These are phyloP conservation scores for Alethe diademata DNA, from an alignment of 2,113 vertebrate species.

Conservation along the genomic window DNA sequence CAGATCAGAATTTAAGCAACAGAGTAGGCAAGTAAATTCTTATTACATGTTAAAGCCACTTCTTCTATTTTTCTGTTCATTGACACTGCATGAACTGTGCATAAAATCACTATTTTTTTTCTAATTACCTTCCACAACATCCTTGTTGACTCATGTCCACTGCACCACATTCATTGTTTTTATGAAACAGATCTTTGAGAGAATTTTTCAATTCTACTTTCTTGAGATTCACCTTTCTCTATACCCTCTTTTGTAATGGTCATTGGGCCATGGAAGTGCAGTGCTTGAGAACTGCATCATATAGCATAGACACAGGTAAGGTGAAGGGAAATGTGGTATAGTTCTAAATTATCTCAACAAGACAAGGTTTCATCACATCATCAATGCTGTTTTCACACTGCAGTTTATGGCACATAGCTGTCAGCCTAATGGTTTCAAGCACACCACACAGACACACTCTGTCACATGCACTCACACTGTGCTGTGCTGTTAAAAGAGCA, in stretches of 20 bases:
- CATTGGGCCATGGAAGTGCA: not conserved
- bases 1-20: not conserved
- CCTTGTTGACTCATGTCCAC: not conserved
- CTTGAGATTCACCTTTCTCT: slow-evolving; percentile 1
- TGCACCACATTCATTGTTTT: not conserved
- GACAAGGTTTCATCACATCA: not conserved
- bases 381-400: not conserved
- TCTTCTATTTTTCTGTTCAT: not conserved
- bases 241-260: not conserved
- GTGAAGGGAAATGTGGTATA: not conserved
- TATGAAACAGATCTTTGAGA: not conserved
- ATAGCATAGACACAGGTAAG: not conserved
- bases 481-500: not conserved
- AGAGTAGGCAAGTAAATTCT: not conserved
- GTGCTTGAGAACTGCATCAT: not conserved
- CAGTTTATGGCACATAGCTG: not conserved
- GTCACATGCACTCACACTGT: not conserved
- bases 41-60: not conserved
- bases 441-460: not conserved
- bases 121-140: not conserved
- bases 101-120: not conserved
- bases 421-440: not conserved
- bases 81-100: not conserved
- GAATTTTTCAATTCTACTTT: not conserved
- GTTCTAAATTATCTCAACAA: not conserved